Conservation (phyloP, 2,797 vertebrate species). For the Macroramphosus scolopax region DNA sequence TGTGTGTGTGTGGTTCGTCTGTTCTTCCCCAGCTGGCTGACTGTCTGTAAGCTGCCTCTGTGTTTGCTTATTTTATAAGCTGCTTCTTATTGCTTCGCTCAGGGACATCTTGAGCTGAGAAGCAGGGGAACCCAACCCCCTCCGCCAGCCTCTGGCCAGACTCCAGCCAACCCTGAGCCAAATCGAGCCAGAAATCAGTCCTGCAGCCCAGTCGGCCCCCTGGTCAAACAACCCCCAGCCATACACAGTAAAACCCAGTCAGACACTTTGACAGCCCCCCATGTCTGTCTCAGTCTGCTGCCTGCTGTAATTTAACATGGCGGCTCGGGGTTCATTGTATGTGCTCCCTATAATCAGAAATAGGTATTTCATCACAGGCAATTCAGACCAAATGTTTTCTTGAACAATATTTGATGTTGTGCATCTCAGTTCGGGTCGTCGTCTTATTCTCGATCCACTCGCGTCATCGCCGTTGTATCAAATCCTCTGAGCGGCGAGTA, state of each 20-base stretch:
- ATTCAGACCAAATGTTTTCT: too few species aligned
- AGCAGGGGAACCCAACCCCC: slow-evolving; percentile 44
- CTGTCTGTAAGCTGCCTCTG: slow-evolving; percentile 53
- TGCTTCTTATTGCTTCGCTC: slow-evolving; percentile 68
- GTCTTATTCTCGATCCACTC: too few species aligned
- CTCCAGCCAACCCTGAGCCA: slow-evolving; percentile 60
- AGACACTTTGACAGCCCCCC: slow-evolving; percentile 68
- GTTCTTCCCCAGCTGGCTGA: slow-evolving; percentile 48
- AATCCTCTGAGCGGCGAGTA: slow-evolving; percentile 31
- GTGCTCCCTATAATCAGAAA: slow-evolving; percentile 36
- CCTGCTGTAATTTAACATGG: slow-evolving; percentile 74
- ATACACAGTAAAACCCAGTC: slow-evolving; percentile 56
- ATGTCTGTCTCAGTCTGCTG: slow-evolving; percentile 74
- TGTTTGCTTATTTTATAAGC: slow-evolving; percentile 78
- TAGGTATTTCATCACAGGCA: slow-evolving; percentile 17
- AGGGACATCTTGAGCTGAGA: slow-evolving; percentile 51
- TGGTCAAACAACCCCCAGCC: slow-evolving; percentile 66
- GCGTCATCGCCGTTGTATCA: slow-evolving; percentile 48
- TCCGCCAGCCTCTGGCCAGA: slow-evolving; percentile 50
- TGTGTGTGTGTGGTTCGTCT: slow-evolving; percentile 47
- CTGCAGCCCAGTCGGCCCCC: slow-evolving; percentile 56
- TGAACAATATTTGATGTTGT: too few species aligned
- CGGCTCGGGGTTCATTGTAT: slow-evolving; percentile 51
- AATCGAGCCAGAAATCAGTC: slow-evolving; percentile 67
- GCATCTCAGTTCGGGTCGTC: too few species aligned